Conservation (phyloP, 2,888 invertebrate genomes). For the Mythimna albipuncta region DNA sequence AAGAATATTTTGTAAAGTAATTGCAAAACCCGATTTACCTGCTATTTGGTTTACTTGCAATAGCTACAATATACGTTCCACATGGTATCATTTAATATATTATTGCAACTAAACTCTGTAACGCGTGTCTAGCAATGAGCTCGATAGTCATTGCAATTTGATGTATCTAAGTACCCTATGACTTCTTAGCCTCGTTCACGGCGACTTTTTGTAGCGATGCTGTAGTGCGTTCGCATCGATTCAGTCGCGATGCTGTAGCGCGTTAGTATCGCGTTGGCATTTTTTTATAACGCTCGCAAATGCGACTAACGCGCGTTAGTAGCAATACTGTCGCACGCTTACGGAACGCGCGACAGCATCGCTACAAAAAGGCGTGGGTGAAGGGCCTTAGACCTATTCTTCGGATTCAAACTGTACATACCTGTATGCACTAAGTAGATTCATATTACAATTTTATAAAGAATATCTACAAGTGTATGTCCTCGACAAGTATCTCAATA, state of each 20-base stretch:
- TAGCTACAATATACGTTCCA: neutral
- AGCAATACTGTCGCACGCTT: no score
- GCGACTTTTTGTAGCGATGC: no score
- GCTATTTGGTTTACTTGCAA: slow-evolving; percentile 3
- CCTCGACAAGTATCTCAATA: slow-evolving; percentile 5
- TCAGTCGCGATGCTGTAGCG: no score
- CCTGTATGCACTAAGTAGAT: slow-evolving; percentile 2
- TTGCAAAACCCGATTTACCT: neutral
- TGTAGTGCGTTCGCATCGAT: no score
- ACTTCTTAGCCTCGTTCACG: neutral
- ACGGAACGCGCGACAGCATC: no score
- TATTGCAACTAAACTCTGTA: neutral
- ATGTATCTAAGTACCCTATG: slow-evolving; percentile 11
- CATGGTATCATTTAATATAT: neutral
- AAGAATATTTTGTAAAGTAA: neutral
- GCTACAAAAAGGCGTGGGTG: no score
- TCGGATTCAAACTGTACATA: neutral
- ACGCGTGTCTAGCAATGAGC: neutral
- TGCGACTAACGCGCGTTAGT: no score
- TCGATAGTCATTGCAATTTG: neutral
- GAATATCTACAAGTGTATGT: neutral
- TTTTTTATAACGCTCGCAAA: no score
- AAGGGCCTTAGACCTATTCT: neutral
- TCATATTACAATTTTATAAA: slow-evolving; percentile 1
- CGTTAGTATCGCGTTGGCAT: no score